Base-by-base conservation (phyloP, 2,113 vertebrate genomes). In the Oenanthe melanoleuca region DNA sequence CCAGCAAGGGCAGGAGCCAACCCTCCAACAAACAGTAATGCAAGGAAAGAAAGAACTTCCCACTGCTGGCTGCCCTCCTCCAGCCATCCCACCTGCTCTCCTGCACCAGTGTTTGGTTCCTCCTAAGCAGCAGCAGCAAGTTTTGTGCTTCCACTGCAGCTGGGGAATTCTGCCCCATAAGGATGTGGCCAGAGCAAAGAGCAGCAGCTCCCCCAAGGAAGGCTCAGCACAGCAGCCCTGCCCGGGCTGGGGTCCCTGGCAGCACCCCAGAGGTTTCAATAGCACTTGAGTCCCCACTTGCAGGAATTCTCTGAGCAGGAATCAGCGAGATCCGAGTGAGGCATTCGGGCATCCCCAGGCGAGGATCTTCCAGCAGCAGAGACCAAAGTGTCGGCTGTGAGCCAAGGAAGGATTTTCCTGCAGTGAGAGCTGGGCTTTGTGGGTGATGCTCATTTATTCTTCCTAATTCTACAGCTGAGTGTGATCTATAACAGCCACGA, bases 141-240 rank as follows among this genome's bases (percentile, higher is more conserved):
- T 1, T 37, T 9, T 10, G 19, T 4, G 57, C 49, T 71, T 13
- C 60, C 3, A 16, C 65, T 45, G 59, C 78, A 31, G 63, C 59
- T 12, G 34, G 3, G 7, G n/a, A 7, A 15, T 25, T 25, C 37
- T 67, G 11, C 33, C 71, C 66, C 3, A 2, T 4, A 6, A 9
- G 33, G 66, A 63, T 15, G 19, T 12, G 1, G 21, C 24, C 0
- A 0, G 47, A 73, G 45, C 59, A 15, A 17, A 38, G 1, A 12
- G 77, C 72, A n/a, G 74, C 91, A 81, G 79, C 45, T 94, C 26
- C 49, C 34, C 21, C 14, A 3, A 7, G 1, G 9, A 56, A 47
- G 67, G 64, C 67, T n/a, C 16, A n/a, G 57, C 83, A n/a, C 25
- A 17, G 34, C 26, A 16, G 6, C 6, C 52, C 63, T 60, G 44